A percentile compares a stretch with the other conserved stretches of the same genome.
phyloP scores from a whole-genome alignment of 2,797 vertebrate species.

The Poliocrania exsul region DNA sequence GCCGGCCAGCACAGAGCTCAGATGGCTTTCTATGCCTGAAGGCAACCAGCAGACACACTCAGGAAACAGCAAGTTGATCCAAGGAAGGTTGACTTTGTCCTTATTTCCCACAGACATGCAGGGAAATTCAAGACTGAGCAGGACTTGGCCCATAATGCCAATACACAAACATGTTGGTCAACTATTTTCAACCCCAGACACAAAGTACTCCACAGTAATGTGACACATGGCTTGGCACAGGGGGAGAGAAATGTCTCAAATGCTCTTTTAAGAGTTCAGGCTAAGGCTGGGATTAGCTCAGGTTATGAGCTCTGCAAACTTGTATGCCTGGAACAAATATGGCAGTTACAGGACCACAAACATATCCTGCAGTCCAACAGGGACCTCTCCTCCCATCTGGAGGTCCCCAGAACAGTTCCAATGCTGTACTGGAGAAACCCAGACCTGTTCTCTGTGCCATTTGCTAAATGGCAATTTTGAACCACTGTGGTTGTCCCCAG shows the following conservation, averaged over 20 bases:
- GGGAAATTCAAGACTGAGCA: background rate
- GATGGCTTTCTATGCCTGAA: background rate
- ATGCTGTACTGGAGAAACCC: background rate
- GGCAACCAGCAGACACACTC: background rate
- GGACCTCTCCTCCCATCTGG: background rate
- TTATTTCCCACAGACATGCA: background rate
- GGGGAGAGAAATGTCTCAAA: background rate
- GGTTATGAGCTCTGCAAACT: background rate
- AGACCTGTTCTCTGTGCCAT: background rate
- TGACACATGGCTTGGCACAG: background rate
- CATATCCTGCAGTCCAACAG: background rate
- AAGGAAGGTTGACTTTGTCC: background rate
- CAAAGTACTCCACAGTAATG: background rate
- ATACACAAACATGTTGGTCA: background rate
- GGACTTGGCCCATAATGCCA: background rate
- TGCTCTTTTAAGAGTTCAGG: background rate
- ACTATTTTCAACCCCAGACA: background rate
- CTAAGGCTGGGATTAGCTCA: background rate
- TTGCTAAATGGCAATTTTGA: background rate
- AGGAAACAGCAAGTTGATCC: background rate
- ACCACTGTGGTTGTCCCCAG: rapidly evolving
- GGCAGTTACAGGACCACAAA: background rate
- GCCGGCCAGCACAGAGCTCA: background rate
- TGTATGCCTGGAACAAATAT: background rate
- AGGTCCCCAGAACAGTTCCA: background rate